A percentile compares a stretch with the other conserved stretches of the same genome.
Conservation (phyloP, 1,140 invertebrate genomes). For the Chionoecetes opilio region DNA sequence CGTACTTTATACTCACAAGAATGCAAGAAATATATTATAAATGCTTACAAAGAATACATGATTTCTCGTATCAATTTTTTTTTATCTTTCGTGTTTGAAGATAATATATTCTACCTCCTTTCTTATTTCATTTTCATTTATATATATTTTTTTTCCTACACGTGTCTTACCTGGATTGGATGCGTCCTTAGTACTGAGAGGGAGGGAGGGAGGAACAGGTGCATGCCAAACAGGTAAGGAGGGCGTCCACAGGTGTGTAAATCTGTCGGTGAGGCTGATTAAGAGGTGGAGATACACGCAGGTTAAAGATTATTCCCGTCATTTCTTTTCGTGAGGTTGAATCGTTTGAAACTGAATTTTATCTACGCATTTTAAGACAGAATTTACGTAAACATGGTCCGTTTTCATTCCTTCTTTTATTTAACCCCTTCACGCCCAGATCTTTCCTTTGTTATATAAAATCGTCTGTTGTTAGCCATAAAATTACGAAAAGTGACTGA, state of each 20-base stretch:
- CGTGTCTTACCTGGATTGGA: neutral
- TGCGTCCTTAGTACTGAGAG: neutral
- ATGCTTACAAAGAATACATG: neutral
- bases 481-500: too few species aligned
- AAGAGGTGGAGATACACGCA: slow-evolving; percentile 5
- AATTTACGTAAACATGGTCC: neutral
- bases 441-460: neutral
- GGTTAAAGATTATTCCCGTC: neutral
- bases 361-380: neutral
- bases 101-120: neutral
- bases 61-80: neutral
- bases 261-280: slow-evolving; percentile 8
- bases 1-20: too few species aligned
- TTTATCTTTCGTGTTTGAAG: neutral
- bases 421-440: neutral
- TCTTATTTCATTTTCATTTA: too few species aligned
- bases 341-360: neutral
- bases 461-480: too few species aligned
- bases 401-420: neutral
- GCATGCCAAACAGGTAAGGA: neutral
- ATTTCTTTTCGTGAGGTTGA: neutral
- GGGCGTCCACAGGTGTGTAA: slow-evolving; percentile 2
- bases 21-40: neutral
- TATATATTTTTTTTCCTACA: neutral
- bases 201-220: neutral